Evolutionary conservation across 1,140 invertebrate genomes (phyloP), one percentile per base, ranked within the genome.

Genomic region (Scaptomyza graminum): DNA sequence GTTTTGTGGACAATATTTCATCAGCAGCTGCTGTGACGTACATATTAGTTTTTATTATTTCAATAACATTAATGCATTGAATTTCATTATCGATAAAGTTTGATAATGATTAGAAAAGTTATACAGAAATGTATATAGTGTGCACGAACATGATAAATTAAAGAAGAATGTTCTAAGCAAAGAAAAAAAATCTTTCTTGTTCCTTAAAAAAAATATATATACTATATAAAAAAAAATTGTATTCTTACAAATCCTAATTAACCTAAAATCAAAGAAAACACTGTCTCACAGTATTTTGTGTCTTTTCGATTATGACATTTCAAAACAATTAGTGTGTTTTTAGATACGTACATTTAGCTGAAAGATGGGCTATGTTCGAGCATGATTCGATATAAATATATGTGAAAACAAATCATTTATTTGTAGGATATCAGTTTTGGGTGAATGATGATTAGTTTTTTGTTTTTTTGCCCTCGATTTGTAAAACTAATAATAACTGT

Each of bases 41-140:
- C 60, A 74, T 84, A 85, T 85, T 80, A 84, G 73, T 80, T 84
- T 34, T 84, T 77, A 88, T 87, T 88, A 88, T 82, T 77, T 64
- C 83, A 87, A 87, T 87, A 82, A 88, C 81, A 88, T 69, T 76
- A 88, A 88, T 66, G 76, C 80, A 79, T 70, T 54, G 66, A 61
- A 79, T 88, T 83, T 82, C 79, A 74, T 88, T 88, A 88, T 88
- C 63, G 83, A 74, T 72, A 88, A 88, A 88, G 68, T 88, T 88
- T 74, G 15, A 68, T 57, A 62, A 71, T 65, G 52, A 66, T 75
- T 60, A 15, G 15, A 46, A 66, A 79, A 64, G 43, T 79, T 75
- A 4, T 41, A 39, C 28, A 25, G 18, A 55, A 66, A 66, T 52
- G 18, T 50, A 31, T 25, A 1, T 13, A 34, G 28, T 31, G 28